A percentile compares a stretch with the other conserved stretches of the same genome.
Conservation (phyloP, 2,797 vertebrate species). For the Falco biarmicus region DNA sequence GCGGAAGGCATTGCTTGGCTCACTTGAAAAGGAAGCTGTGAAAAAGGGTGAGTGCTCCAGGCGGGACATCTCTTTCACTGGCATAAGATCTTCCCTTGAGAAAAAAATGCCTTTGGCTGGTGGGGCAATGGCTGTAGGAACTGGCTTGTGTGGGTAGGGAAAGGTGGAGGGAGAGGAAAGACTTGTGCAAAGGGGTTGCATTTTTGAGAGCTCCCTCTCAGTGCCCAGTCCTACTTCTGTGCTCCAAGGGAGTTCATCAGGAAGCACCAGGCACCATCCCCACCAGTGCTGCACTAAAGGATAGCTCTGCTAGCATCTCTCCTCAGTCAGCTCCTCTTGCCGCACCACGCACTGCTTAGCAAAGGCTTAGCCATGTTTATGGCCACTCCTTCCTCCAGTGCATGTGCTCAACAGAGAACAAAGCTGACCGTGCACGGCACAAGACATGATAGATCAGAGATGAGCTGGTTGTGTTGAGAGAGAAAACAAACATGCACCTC, state of each 20-base stretch:
- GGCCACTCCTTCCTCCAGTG: not conserved
- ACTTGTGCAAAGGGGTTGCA: not conserved
- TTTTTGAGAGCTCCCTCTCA: not conserved
- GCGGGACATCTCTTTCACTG: not conserved
- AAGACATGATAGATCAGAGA: no score
- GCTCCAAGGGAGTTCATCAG: fast-evolving
- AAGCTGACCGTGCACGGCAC: not conserved
- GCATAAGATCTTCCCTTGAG: not conserved
- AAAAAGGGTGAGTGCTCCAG: slow-evolving; percentile 55
- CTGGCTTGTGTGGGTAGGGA: not conserved
- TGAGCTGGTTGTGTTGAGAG: not conserved
- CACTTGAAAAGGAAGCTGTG: slow-evolving; percentile 49
- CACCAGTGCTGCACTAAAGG: not conserved
- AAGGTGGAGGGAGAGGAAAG: not conserved
- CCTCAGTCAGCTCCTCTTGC: not conserved
- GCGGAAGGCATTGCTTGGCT: slow-evolving; percentile 17
- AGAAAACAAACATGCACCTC: not conserved
- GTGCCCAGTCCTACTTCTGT: not conserved
- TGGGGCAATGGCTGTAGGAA: not conserved
- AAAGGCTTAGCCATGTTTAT: not conserved
- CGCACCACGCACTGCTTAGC: not conserved
- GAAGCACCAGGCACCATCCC: not conserved
- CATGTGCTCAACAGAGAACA: not conserved
- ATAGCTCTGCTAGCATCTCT: not conserved
- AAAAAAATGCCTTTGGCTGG: not conserved